Conservation (phyloP, 2,113 vertebrate genomes). For the Carassius carassius region DNA sequence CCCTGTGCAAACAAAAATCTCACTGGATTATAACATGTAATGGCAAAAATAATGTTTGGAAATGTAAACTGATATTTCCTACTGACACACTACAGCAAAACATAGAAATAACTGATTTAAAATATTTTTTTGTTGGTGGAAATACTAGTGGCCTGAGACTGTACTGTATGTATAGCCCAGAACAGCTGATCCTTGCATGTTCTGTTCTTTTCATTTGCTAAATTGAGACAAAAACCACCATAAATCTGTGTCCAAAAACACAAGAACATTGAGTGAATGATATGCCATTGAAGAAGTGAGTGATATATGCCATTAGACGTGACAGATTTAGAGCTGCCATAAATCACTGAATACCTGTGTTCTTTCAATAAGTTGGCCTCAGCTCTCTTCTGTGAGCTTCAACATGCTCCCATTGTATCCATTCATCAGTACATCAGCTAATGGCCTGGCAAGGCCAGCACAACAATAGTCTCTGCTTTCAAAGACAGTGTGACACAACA, state of each 20-base stretch:
- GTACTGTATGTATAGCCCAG: neutral
- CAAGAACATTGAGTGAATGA: neutral
- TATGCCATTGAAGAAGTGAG: neutral
- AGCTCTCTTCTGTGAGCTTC: neutral
- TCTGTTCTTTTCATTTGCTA: neutral
- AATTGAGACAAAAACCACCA: neutral
- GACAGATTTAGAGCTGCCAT: neutral
- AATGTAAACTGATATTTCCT: too few relatives aligned
- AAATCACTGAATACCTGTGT: conserved; percentile 12
- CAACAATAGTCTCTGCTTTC: conserved; percentile 41
- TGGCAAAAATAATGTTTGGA: too few relatives aligned
- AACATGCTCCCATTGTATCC: conserved; percentile 9
- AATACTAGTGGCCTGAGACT: too few relatives aligned
- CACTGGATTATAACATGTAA: too few relatives aligned
- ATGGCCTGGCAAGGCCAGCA: neutral
- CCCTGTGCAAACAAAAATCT: too few relatives aligned
- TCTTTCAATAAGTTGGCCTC: neutral
- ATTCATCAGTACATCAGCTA: conserved; percentile 43
- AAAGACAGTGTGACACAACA: conserved; percentile 52
- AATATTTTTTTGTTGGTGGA: too few relatives aligned
- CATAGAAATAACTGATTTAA: too few relatives aligned
- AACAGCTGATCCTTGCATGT: neutral
- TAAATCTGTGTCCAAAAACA: neutral
- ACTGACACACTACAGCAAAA: too few relatives aligned
- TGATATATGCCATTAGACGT: neutral